A percentile compares a stretch with the other conserved stretches of the same genome.
Evolutionary conservation across 2,797 vertebrate genomes (phyloP).

Genomic region (Luscinia megarhynchos): DNA sequence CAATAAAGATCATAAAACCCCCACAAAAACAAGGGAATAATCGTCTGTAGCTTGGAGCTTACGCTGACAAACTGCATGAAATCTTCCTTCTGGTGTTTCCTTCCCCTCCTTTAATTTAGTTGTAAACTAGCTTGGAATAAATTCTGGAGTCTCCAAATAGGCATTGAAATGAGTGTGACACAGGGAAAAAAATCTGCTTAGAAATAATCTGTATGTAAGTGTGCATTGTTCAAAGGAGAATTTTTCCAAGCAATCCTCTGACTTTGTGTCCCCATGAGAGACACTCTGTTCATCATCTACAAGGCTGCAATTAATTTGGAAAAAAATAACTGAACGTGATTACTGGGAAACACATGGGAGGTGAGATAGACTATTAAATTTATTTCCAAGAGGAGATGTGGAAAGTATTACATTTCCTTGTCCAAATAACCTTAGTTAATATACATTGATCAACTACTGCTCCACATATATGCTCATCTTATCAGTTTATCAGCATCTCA

Average conservation of each 20-base stretch:
- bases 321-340: conserved; percentile 35
- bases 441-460: conserved; percentile 45
- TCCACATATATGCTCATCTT: conserved; percentile 11
- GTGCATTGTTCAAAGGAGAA: conserved; percentile 12
- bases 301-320: conserved; percentile 72
- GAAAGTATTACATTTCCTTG: conserved; percentile 54
- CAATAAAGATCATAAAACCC: not conserved
- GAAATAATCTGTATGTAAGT: not conserved
- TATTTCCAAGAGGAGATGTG: conserved; percentile 1
- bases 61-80: not conserved
- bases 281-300: conserved; percentile 57
- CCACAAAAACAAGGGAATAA: not conserved
- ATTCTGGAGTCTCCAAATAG: not conserved
- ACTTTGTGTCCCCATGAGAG: conserved; percentile 9
- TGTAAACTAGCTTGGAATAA: not conserved
- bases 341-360: conserved; percentile 55
- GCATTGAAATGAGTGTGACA: not conserved
- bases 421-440: conserved; percentile 65
- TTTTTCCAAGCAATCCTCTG: not conserved
- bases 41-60: not conserved
- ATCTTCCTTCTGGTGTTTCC: not conserved
- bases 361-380: conserved; percentile 53
- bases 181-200: conserved; percentile 8
- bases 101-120: not conserved
- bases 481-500: conserved; percentile 53